Conservation (phyloP, 2,113 vertebrate genomes). For the Chiloscyllium plagiosum region DNA sequence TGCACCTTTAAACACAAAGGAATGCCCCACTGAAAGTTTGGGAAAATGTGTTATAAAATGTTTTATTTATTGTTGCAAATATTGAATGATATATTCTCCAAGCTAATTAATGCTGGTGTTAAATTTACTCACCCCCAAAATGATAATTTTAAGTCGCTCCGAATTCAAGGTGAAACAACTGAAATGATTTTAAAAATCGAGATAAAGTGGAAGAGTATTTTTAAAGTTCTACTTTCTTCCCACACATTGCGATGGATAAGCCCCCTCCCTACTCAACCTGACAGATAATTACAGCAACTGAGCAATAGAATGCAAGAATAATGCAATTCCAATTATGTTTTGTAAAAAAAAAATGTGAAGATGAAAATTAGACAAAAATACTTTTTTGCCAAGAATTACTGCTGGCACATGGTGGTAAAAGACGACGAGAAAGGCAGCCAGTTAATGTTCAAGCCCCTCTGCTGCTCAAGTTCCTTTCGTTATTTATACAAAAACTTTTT, state of each 20-base stretch:
- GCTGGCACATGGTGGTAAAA: slow-evolving; percentile 11
- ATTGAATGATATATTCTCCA: neutral
- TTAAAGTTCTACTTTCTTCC: neutral
- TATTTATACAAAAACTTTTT: neutral
- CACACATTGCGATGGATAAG: neutral
- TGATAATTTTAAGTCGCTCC: neutral
- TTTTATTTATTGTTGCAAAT: neutral
- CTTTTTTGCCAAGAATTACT: slow-evolving; percentile 5
- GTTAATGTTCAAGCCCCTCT: neutral
- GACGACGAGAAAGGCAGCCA: neutral
- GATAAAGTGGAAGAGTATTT: neutral
- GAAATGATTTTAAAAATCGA: neutral
- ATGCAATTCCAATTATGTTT: neutral
- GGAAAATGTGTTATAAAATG: neutral
- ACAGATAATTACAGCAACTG: neutral
- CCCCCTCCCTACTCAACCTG: neutral
- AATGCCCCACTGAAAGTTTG: neutral
- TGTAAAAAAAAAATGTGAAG: neutral
- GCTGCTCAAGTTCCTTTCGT: neutral
- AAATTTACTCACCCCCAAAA: neutral
- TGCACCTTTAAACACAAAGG: neutral
- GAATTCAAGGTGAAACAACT: neutral
- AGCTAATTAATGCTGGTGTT: neutral
- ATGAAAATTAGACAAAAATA: slow-evolving; percentile 10
- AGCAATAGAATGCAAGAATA: neutral